Evolutionary conservation across 2,888 invertebrate genomes (phyloP), one percentile per base, ranked within the genome.

Genomic region (Aporophyla nigra): DNA sequence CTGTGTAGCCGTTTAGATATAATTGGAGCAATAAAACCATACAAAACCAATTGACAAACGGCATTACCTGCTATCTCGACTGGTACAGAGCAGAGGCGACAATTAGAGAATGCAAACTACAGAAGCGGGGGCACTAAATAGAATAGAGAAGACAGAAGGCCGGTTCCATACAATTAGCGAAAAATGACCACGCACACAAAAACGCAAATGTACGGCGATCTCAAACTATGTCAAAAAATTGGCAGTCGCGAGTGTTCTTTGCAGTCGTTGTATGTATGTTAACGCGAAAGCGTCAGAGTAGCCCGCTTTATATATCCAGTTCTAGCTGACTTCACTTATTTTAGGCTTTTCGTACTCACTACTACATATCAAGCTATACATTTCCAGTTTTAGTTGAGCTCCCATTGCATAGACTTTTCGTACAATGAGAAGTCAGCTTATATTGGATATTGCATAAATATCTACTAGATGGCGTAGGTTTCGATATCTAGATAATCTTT

Each of bases 101-200:
- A 90, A 91, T 91, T 89, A 90, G 88, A 87, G 88, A 89, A 88
- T 85, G 87, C 88, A 90, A 87, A 90, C 90, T 87, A 76, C 81
- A 81, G 82, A 61, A 76, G 74, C 76, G 74, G 61, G 71, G 24
- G 5, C 59, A 46, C 1, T 61, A 12, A 54, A 27, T 46, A 24
- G 10, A 27, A 65, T n/a, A 53, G n/a, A 1, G 73, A 16, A 46
- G 21, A 53, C 53, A 81, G 82, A 76, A 76, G 76, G 33, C 9
- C 9, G 51, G 21, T 24, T 56, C 6, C 12, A n/a, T 16, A 19
- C 19, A 49, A 49, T 7, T n/a, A 73, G 12, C 16, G 0, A 24
- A 33, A 27, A 27, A 27, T 2, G 14, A 7, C 14, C 43, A 14
- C 3, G 19, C 21, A 49, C n/a, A 27, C 21, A 53, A 19, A 24